Evolutionary conservation across 35 echinoderm and acorn worm genomes (phyloP).

Genomic region (Hemicentrotus pulcherrimus): DNA sequence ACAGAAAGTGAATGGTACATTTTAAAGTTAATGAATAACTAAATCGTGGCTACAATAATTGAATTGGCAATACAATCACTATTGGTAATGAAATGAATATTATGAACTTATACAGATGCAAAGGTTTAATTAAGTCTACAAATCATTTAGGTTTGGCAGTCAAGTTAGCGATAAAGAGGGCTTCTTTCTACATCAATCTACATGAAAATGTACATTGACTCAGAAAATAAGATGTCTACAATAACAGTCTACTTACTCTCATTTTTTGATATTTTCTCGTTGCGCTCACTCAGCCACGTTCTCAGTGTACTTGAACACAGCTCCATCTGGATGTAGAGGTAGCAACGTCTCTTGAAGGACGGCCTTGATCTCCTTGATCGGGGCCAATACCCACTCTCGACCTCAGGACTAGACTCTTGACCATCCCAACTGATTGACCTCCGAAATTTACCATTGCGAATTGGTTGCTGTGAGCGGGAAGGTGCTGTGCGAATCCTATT

Average conservation of each 20-base stretch:
- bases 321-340: conserved; percentile 76
- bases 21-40: too few species aligned
- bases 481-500: neutral
- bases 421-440: conserved; percentile 54
- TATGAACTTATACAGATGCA: too few species aligned
- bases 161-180: too few species aligned
- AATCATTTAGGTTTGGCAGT: too few species aligned
- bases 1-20: too few species aligned
- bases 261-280: neutral
- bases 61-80: too few species aligned
- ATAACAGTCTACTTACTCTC: neutral
- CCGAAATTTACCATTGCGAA: neutral
- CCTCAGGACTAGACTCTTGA: neutral
- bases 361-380: neutral
- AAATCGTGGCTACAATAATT: too few species aligned
- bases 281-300: conserved; percentile 57
- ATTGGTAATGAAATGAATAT: too few species aligned
- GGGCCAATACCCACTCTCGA: neutral
- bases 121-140: too few species aligned
- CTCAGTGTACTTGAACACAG: conserved; percentile 56
- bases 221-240: neutral
- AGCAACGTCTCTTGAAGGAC: neutral
- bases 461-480: neutral
- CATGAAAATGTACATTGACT: too few species aligned
- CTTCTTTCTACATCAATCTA: too few species aligned